Conservation (phyloP, 2,113 vertebrate species). For the Gobius niger region DNA sequence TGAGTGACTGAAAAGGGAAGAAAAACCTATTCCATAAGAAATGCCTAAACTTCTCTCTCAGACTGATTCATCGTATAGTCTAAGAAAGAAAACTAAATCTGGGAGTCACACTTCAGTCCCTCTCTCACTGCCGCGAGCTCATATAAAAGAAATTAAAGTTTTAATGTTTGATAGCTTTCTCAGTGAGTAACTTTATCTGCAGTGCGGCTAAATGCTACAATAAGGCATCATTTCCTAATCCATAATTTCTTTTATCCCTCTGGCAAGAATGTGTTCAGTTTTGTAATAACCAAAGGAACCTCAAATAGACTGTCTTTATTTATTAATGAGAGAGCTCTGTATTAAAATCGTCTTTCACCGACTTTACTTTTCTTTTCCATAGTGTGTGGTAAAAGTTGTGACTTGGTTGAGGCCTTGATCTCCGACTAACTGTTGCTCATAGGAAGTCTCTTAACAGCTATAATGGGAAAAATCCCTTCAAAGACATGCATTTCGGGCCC, state of each 20-base stretch:
- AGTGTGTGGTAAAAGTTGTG: neutral
- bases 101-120: neutral
- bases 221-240: neutral
- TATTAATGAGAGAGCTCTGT: neutral
- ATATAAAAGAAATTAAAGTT: constrained; percentile 20
- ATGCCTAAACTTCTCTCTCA: no score
- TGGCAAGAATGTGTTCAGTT: neutral
- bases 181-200: constrained; percentile 14
- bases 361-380: neutral
- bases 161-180: constrained; percentile 24
- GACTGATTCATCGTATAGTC: neutral
- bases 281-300: neutral
- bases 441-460: constrained; percentile 41
- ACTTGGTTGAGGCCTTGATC: constrained; percentile 18
- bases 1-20: no score
- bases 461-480: constrained; percentile 55
- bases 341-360: neutral
- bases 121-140: constrained; percentile 8
- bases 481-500: constrained; percentile 36
- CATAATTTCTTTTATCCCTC: neutral
- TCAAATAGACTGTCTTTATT: neutral
- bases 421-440: constrained; percentile 11
- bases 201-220: neutral
- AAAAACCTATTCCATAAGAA: no score
- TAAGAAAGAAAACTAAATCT: neutral